Conservation (phyloP, 1,140 invertebrate genomes). For the Drosophila subobscura region DNA sequence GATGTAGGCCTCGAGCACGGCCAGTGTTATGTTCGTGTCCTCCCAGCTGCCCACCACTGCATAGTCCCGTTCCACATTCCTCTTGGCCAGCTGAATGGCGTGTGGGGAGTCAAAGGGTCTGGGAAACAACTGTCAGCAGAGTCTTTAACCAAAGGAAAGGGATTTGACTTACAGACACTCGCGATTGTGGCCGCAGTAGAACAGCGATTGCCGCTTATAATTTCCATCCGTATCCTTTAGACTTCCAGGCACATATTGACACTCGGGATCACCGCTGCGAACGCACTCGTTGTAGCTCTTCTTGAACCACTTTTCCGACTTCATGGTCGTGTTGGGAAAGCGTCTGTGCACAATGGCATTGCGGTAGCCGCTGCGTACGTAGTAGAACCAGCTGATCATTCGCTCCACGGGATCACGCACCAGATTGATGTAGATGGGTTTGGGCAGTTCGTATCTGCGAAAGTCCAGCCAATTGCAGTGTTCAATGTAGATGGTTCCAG, state of each 20-base stretch:
- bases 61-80: slow-evolving; percentile 92
- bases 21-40: slow-evolving; percentile 92
- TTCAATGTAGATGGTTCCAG: slow-evolving; percentile 65
- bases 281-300: slow-evolving; percentile 96
- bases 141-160: not conserved
- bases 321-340: slow-evolving; percentile 91
- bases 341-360: slow-evolving; percentile 93
- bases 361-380: slow-evolving; percentile 91
- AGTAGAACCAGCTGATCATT: slow-evolving; percentile 95
- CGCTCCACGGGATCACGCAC: slow-evolving; percentile 94
- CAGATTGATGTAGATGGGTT: slow-evolving; percentile 94
- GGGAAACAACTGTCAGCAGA: slow-evolving; percentile 43
- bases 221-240: slow-evolving; percentile 91
- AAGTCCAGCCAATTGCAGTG: slow-evolving; percentile 85
- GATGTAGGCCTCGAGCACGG: slow-evolving; percentile 92
- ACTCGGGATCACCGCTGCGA: slow-evolving; percentile 92
- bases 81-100: slow-evolving; percentile 91
- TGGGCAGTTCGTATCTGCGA: slow-evolving; percentile 86
- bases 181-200: slow-evolving; percentile 93
- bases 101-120: slow-evolving; percentile 92
- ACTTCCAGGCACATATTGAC: slow-evolving; percentile 90
- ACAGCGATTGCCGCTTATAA: slow-evolving; percentile 90
- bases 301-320: slow-evolving; percentile 92
- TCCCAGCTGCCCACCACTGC: slow-evolving; percentile 94
- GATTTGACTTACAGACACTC: slow-evolving; percentile 89